Conservation (phyloP, 2,113 vertebrate genomes). For the Epinephelus fuscoguttatus region DNA sequence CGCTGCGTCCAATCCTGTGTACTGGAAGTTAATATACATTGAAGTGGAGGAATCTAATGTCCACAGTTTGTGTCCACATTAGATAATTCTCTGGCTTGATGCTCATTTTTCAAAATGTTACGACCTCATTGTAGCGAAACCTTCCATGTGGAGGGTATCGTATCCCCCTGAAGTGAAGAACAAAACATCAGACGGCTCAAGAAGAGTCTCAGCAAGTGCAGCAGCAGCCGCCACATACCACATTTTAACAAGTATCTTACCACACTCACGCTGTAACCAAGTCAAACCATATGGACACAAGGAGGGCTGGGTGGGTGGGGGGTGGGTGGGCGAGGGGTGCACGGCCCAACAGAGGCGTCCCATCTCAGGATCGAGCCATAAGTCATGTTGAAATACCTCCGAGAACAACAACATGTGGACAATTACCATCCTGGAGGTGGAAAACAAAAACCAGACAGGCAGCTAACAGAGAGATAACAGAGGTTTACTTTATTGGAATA, state of each 20-base stretch:
- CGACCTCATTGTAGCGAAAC: constrained; percentile 34
- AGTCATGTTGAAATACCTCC: constrained; percentile 82
- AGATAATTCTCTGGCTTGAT: constrained; percentile 11
- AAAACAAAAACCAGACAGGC: constrained; percentile 71
- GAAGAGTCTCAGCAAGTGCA: constrained; percentile 83
- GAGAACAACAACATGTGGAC: constrained; percentile 77
- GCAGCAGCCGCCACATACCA: constrained; percentile 85
- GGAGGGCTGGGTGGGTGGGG: constrained; percentile 73
- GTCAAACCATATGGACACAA: constrained; percentile 89
- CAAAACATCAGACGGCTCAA: constrained; percentile 79
- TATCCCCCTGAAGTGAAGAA: constrained; percentile 32
- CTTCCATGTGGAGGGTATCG: constrained; percentile 32
- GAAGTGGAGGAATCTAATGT: neutral
- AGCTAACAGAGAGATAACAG: constrained; percentile 60
- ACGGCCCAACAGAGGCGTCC: constrained; percentile 70
- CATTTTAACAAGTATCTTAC: constrained; percentile 89
- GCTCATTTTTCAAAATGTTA: constrained; percentile 43
- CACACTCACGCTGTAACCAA: constrained; percentile 90
- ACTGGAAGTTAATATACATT: constrained; percentile 4
- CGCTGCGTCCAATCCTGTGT: neutral
- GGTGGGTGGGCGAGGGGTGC: constrained; percentile 60
- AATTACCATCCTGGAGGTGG: constrained; percentile 58
- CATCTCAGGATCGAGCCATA: constrained; percentile 82
- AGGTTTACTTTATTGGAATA: constrained; percentile 12
- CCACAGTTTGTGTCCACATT: constrained; percentile 2